Evolutionary conservation across 2,888 invertebrate genomes (phyloP).

Genomic region (Campopleginae sp.): DNA sequence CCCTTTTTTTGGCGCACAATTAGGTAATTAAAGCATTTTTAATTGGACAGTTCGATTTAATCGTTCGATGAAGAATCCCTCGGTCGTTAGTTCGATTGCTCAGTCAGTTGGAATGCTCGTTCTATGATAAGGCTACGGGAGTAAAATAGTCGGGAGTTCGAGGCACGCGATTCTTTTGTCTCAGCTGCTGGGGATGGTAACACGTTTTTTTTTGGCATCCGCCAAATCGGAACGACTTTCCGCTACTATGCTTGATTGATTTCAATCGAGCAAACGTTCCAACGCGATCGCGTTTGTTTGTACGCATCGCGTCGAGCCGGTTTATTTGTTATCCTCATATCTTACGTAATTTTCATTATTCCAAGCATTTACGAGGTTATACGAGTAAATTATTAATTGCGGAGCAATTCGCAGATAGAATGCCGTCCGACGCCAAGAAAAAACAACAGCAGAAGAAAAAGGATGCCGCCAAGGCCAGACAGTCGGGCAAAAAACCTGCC

Average conservation of each 20-base stretch:
- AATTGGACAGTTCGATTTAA: constrained; percentile 9
- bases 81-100: neutral
- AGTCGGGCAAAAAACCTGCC: constrained; percentile 81
- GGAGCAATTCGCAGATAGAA: constrained; percentile 82
- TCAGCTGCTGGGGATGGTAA: constrained; percentile 68
- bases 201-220: constrained; percentile 67
- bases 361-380: constrained; percentile 41
- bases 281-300: constrained; percentile 28
- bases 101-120: neutral
- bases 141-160: neutral
- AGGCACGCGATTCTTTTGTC: constrained; percentile 62
- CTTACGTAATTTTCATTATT: constrained; percentile 53
- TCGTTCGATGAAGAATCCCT: neutral
- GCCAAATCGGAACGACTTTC: constrained; percentile 24
- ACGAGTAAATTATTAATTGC: constrained; percentile 22
- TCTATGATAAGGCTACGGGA: neutral
- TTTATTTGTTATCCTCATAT: constrained; percentile 4
- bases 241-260: constrained; percentile 44
- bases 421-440: constrained; percentile 99
- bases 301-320: constrained; percentile 20
- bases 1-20: constrained; percentile 78
- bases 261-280: constrained; percentile 38
- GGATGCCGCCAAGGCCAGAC: constrained; percentile 93
- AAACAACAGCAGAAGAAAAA: constrained; percentile 99
- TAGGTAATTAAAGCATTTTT: constrained; percentile 73